phyloP scores from a whole-genome alignment of 2,888 invertebrate species.

The Helleia helle region DNA sequence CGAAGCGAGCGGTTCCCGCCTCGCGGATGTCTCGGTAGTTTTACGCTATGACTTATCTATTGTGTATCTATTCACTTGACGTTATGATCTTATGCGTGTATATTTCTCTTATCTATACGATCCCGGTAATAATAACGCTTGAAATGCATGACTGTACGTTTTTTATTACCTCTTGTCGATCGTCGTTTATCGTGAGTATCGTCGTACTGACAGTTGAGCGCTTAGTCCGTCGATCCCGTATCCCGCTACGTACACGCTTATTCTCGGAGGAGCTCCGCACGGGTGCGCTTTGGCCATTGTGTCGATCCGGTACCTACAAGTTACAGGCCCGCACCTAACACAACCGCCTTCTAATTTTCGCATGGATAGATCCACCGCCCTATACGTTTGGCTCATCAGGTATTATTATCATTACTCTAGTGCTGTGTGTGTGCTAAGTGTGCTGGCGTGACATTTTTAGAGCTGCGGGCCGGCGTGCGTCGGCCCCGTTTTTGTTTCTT shows the following conservation, averaged over 20 bases:
- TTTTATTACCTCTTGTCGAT: slow-evolving; percentile 74
- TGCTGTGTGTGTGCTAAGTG: slow-evolving; percentile 65
- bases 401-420: slow-evolving; percentile 70
- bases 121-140: slow-evolving; percentile 93
- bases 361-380: slow-evolving; percentile 72
- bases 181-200: slow-evolving; percentile 64
- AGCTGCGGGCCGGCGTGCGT: slow-evolving; percentile 49
- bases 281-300: slow-evolving; percentile 69
- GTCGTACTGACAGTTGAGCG: slow-evolving; percentile 69
- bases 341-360: slow-evolving; percentile 71
- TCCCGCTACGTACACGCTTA: slow-evolving; percentile 73
- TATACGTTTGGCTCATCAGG: slow-evolving; percentile 74
- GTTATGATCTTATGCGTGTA: slow-evolving; percentile 71
- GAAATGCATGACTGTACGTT: slow-evolving; percentile 90
- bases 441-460: slow-evolving; percentile 60
- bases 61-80: slow-evolving; percentile 66
- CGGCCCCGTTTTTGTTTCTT: slow-evolving; percentile 42
- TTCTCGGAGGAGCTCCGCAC: slow-evolving; percentile 62
- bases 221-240: slow-evolving; percentile 65
- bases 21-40: slow-evolving; percentile 68
- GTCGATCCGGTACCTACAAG: slow-evolving; percentile 61
- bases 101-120: slow-evolving; percentile 72
- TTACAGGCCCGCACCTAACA: slow-evolving; percentile 69
- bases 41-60: slow-evolving; percentile 67
- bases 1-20: slow-evolving; percentile 61